Base-by-base conservation (phyloP, 2,888 invertebrate species). In the Macaria notata region DNA sequence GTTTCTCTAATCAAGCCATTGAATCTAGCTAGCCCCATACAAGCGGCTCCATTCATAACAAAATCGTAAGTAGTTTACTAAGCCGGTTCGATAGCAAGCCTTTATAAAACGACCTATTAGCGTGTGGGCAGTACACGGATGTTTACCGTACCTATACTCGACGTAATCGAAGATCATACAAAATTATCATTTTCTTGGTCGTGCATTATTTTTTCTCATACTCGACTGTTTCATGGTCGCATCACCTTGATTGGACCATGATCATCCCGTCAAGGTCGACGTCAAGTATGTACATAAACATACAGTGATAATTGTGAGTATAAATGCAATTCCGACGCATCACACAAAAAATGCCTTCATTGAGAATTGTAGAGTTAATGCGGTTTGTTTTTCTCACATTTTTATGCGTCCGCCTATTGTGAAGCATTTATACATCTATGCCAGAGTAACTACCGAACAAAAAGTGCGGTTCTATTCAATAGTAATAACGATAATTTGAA, bases 401-500 rank as follows among this genome's bases (percentile, higher is more conserved):
- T 75, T 75, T 71, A 68, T 70, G 81, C 82, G 79, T 85, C 86
- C 88, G 88, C 63, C 79, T 76, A 87, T 88, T 87, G 87, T 87
- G 69, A 75, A 64, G 62, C 45, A 62, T 70, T 67, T 64, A 71
- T 64, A 68, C 64, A 71, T 64, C 65, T 67, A 65, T 68, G 64
- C 68, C 66, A 70, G 69, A 70, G 70, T 71, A 69, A 70, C 68
- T 63, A 66, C 50, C 63, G 45, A 66, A 68, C 70, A 76, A 76
- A 78, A 78, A 75, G 61, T 66, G 48, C 66, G 55, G 68, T 64
- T 71, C 64, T 68, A 64, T 75, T 74, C 70, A 74, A 72, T 71
- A 71, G 59, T 72, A 72, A 72, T 74, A 71, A 72, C 62, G 69
- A 73, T 77, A 68, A 78, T 81, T 78, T 76, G 65, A 73, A 74